Conservation (phyloP, 2,113 vertebrate genomes). For the Calonectris borealis region DNA sequence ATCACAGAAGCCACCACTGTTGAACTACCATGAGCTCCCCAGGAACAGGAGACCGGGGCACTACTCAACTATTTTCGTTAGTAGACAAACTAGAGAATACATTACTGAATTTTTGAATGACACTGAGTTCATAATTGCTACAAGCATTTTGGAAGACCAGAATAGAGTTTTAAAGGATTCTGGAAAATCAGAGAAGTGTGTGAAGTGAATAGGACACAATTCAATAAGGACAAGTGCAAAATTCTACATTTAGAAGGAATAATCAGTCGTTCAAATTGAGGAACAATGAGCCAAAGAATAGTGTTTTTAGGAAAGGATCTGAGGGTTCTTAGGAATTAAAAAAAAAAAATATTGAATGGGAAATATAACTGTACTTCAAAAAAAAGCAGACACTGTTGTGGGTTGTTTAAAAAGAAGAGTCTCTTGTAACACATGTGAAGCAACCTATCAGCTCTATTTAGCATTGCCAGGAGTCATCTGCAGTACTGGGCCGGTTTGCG, state of each 20-base stretch:
- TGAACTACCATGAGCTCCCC: neutral
- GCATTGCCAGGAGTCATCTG: neutral
- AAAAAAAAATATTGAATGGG: neutral
- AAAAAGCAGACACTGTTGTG: neutral
- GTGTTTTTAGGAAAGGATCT: neutral
- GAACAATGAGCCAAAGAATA: neutral
- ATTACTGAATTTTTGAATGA: neutral
- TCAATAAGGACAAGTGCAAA: neutral
- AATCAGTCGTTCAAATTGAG: neutral
- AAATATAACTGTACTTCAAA: neutral
- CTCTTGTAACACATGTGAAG: neutral
- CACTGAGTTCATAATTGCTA: neutral
- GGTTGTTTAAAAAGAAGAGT: neutral
- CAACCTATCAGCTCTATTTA: neutral
- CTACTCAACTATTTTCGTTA: neutral
- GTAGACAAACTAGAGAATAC: neutral
- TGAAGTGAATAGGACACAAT: neutral
- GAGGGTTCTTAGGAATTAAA: neutral
- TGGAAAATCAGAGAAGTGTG: neutral
- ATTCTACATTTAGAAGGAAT: neutral
- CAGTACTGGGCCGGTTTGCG: neutral
- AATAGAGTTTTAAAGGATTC: neutral
- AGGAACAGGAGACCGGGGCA: neutral
- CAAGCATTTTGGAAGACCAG: neutral
- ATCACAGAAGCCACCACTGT: neutral